A percentile compares a stretch with the other conserved stretches of the same genome.
Conservation (phyloP, 2,797 vertebrate genomes). For the Chromis chromis region DNA sequence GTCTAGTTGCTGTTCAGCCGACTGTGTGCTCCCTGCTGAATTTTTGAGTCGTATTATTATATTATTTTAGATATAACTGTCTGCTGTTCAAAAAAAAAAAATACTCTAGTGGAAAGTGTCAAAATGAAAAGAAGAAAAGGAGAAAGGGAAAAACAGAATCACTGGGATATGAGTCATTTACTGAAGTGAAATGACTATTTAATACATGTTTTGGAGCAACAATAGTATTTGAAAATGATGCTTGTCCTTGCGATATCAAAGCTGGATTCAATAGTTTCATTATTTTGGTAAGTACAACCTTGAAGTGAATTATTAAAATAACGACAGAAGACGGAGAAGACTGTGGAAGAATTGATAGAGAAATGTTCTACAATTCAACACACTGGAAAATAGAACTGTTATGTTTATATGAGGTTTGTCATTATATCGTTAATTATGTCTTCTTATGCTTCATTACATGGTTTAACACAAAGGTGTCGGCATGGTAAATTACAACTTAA, state of each 20-base stretch:
- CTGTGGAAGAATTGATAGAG: not conserved
- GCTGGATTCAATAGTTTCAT: not conserved
- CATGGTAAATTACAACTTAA: not conserved
- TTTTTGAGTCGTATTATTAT: constrained; percentile 11
- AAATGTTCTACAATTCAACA: not conserved
- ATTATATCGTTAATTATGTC: not conserved
- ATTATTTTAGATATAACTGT: constrained; percentile 29
- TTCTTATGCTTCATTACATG: not conserved
- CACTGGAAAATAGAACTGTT: not conserved
- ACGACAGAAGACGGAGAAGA: no score
- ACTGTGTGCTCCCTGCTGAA: constrained; percentile 33
- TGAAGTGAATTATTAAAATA: no score
- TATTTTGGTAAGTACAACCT: not conserved
- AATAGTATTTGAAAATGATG: not conserved
- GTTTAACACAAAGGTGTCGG: not conserved
- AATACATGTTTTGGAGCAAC: constrained; percentile 21
- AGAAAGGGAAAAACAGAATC: not conserved
- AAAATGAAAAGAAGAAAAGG: constrained; percentile 9
- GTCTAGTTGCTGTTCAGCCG: constrained; percentile 39
- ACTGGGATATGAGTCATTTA: constrained; percentile 15
- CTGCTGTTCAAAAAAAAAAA: constrained; percentile 25
- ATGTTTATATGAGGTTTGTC: not conserved
- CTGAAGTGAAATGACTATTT: constrained; percentile 16
- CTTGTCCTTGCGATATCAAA: constrained; percentile 3
- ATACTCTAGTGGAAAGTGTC: constrained; percentile 20